Evolutionary conservation across 1,140 invertebrate genomes (phyloP).

Genomic region (Psix sp.): DNA sequence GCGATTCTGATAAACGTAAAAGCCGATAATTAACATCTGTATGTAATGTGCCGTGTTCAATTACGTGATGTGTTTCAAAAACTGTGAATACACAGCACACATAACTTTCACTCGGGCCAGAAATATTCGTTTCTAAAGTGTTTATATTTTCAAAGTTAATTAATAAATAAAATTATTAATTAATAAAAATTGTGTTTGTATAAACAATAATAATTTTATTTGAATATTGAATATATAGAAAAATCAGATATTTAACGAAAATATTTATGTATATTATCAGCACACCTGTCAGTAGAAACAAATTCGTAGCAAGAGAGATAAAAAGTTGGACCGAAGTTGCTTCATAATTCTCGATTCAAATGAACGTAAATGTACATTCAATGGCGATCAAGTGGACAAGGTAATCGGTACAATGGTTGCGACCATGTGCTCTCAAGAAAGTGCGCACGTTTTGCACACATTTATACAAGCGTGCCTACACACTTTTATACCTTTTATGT

Average conservation of each 20-base stretch:
- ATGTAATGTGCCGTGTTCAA: conserved; percentile 13
- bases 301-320: conserved; percentile 20
- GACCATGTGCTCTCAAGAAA: conserved; percentile 32
- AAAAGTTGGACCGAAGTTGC: conserved; percentile 23
- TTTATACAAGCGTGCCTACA: conserved; percentile 24
- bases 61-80: conserved; percentile 22
- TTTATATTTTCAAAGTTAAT: neutral
- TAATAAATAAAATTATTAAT: neutral
- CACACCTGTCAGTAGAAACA: conserved; percentile 15
- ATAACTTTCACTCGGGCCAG: conserved; percentile 4
- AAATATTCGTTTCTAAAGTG: too few species aligned
- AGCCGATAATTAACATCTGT: conserved; percentile 9
- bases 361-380: conserved; percentile 22
- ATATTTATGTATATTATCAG: conserved; percentile 4
- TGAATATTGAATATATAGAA: too few species aligned
- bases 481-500: conserved; percentile 41
- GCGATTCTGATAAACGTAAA: too few species aligned
- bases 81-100: conserved; percentile 15
- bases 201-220: too few species aligned
- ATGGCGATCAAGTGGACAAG: conserved; percentile 43
- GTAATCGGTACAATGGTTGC: conserved; percentile 29
- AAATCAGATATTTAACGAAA: too few species aligned
- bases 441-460: conserved; percentile 16
- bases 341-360: conserved; percentile 31
- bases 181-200: too few species aligned